These are phyloP conservation scores for Drosophila nr. medialis DNA, from an alignment of 2,888 invertebrate species.

Conservation along the genomic window DNA sequence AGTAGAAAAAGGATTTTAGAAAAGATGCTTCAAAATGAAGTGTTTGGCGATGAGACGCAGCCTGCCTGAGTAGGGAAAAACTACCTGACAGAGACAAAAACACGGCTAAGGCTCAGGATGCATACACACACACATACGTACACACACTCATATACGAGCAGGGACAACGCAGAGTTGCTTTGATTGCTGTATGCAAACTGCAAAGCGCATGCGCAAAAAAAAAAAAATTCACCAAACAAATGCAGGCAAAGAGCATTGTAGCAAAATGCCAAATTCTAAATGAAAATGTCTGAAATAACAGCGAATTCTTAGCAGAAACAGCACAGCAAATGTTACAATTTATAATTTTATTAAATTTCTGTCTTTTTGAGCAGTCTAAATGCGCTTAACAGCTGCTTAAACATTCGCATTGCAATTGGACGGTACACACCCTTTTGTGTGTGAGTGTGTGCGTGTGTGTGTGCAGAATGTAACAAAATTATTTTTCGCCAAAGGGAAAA, in stretches of 20 bases:
- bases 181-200: constrained; percentile 30
- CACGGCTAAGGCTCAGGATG: constrained; percentile 57
- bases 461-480: constrained; percentile 56
- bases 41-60: constrained; percentile 20
- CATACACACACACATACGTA: constrained; percentile 37
- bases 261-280: constrained; percentile 56
- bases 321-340: neutral
- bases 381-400: neutral
- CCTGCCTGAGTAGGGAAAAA: constrained; percentile 59
- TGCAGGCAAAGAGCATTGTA: constrained; percentile 23
- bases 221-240: constrained; percentile 64
- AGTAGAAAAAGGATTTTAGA: constrained; percentile 68
- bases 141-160: constrained; percentile 24
- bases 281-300: constrained; percentile 44
- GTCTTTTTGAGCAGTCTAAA: neutral
- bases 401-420: constrained; percentile 14
- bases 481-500: constrained; percentile 46
- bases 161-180: constrained; percentile 69
- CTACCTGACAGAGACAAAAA: constrained; percentile 66
- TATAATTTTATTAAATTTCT: neutral
- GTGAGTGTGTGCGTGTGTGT: constrained; percentile 29
- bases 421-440: constrained; percentile 55
- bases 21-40: constrained; percentile 65
- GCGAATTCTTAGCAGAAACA: neutral
- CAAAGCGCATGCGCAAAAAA: constrained; percentile 76